Conservation (phyloP, 2,797 vertebrate species). For the Gymnothorax reevesii region DNA sequence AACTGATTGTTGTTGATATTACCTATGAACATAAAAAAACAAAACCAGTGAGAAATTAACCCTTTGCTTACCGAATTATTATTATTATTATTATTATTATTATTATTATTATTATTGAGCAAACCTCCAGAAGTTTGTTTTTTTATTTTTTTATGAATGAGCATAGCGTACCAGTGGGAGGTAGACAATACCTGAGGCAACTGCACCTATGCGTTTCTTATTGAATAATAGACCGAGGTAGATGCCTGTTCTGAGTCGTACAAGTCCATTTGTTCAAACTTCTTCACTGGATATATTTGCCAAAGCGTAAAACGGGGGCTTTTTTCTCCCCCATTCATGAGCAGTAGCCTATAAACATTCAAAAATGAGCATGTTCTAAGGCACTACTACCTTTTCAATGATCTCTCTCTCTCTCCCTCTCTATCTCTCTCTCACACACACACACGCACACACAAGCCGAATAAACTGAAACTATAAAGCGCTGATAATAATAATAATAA, state of each 20-base stretch:
- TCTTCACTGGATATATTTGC: neutral
- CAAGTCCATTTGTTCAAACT: neutral
- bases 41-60: neutral
- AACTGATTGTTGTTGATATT: conserved; percentile 71
- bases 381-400: neutral
- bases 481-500: neutral
- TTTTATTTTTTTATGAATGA: conserved; percentile 11
- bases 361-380: neutral
- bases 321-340: neutral
- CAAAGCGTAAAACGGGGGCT: neutral
- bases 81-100: neutral
- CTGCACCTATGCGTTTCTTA: neutral
- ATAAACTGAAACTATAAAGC: neutral
- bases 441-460: neutral
- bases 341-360: neutral
- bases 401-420: neutral
- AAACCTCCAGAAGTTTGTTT: neutral
- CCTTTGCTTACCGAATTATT: neutral
- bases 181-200: conserved; percentile 15
- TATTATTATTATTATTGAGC: neutral
- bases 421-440: no score
- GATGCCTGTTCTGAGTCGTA: neutral
- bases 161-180: conserved; percentile 27
- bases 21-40: conserved; percentile 65
- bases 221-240: neutral